Conservation (phyloP, 2,797 vertebrate species). For the Phaenicophaeus curvirostris region DNA sequence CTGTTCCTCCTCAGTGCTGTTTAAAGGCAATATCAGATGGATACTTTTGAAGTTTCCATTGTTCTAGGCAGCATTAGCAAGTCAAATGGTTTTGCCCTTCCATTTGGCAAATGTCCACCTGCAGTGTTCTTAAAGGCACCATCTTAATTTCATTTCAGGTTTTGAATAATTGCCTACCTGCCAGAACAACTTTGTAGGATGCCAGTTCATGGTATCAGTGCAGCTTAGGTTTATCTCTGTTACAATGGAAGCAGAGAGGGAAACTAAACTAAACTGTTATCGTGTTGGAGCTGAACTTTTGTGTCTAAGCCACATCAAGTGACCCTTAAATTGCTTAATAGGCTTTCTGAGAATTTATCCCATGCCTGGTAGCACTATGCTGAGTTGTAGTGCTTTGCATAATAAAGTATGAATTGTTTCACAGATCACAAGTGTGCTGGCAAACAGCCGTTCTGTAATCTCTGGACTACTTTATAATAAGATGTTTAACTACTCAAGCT, state of each 20-base stretch:
- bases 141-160: neutral
- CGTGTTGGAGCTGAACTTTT: neutral
- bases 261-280: neutral
- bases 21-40: neutral
- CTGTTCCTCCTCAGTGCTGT: neutral
- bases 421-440: neutral
- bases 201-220: neutral
- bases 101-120: neutral
- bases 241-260: neutral
- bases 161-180: neutral
- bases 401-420: constrained; percentile 14
- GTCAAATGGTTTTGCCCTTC: neutral
- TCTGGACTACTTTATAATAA: neutral
- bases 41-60: constrained; percentile 16
- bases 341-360: constrained; percentile 17
- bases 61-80: constrained; percentile 15
- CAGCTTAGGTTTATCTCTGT: neutral
- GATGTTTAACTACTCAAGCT: neutral
- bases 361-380: neutral
- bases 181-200: neutral
- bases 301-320: constrained; percentile 30
- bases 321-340: constrained; percentile 27
- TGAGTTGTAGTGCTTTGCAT: constrained; percentile 19
- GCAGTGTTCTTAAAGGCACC: neutral
- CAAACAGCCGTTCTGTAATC: constrained; percentile 7